Evolutionary conservation across 2,797 vertebrate genomes (phyloP), one percentile per base, ranked within the genome.

Genomic region (Eupleurogrammus muticus): DNA sequence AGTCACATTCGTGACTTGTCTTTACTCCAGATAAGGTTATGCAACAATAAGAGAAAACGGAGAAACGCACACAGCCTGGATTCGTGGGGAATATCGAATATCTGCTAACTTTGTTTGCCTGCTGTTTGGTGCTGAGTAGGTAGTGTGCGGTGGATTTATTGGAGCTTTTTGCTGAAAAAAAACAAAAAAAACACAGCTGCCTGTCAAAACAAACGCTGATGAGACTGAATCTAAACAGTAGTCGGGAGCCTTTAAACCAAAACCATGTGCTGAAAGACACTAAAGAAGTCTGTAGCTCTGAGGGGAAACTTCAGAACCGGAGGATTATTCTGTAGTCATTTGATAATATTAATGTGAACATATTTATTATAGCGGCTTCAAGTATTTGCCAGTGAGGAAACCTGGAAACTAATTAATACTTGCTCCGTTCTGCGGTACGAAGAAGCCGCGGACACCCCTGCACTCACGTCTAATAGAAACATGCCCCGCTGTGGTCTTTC

Each of bases 381-480:
- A 35, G 9, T 7, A 2, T 17, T 55, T 28, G 50, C 35, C 11
- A 20, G 47, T 13, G 54, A 38, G 24, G 47, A 44, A n/a, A 42
- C 48, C 57, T 53, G 59, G 8, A 55, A 61, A 8, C 11, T 19
- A 51, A 28, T 28, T 34, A n/a, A 63, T 24, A 7, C 42, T 66
- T 14, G 2, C 6, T 50, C 19, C 23, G 48, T 46, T 13, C 50
- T 12, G 13, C 51, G 4, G 56, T 36, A n/a, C 13, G 63, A 56
- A 67, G 75, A 75, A 72, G 77, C 80, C 73, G 10, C 24, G 38
- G 54, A 63, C 38, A 1, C 24, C 58, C 5, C 34, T 8, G 32
- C 52, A 28, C 66, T 28, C 59, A 66, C 70, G 50, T 77, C 76
- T 77, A 70, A 82, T 16, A 49, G 66, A 71, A 79, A 51, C 9